A percentile compares a stretch with the other conserved stretches of the same genome.
These are phyloP conservation scores for Sus scrofa DNA, from an alignment of 2,113 vertebrate species.

Conservation along the genomic window T2T-Sscrofa CM000830.6:14594001-14594500, in stretches of 20 bases:
- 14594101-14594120: background rate
- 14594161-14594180: background rate
- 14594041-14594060: background rate
- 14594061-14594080: background rate
- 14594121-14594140: background rate
- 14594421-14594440: conserved; percentile 7
- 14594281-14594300: background rate
- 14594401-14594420: background rate
- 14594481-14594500: background rate
- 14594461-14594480: background rate
- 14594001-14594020: background rate
- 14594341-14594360: background rate
- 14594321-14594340: background rate
- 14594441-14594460: background rate
- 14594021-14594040: background rate
- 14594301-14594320: background rate
- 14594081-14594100: background rate
- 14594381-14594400: background rate
- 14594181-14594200: background rate
- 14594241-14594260: background rate
- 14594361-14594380: background rate
- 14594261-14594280: background rate
- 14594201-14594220: background rate
- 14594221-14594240: background rate
- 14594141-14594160: background rate